phyloP scores from a whole-genome alignment of 23 tunicate genomes.

The Diplosoma virens region DNA sequence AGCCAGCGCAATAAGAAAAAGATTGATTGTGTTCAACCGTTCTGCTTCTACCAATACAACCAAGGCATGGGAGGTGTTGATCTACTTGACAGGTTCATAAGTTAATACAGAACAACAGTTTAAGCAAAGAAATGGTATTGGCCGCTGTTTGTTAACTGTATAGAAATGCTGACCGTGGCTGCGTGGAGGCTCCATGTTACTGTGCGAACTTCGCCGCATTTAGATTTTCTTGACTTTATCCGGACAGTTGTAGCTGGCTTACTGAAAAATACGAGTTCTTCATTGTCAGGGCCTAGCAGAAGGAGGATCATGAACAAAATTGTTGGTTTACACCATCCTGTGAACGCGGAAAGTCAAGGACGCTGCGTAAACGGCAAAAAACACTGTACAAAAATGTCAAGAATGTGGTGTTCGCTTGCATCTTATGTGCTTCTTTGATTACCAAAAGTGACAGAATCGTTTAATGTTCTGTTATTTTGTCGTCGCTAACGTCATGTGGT shows the following conservation, averaged over 20 bases:
- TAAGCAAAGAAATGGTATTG: conserved; percentile 15
- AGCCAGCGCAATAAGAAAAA: conserved; percentile 10
- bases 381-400: too few species aligned
- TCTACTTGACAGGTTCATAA: conserved; percentile 21
- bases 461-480: too few species aligned
- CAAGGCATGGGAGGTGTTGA: conserved; percentile 28
- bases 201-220: background rate
- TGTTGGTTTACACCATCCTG: too few species aligned
- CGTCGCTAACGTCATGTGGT: too few species aligned
- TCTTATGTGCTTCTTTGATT: too few species aligned
- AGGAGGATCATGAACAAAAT: too few species aligned
- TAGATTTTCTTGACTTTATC: conserved; percentile 4
- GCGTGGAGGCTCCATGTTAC: conserved; percentile 1
- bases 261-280: conserved; percentile 7
- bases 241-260: conserved; percentile 10
- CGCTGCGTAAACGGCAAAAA: too few species aligned
- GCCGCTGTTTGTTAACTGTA: conserved; percentile 15
- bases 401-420: too few species aligned
- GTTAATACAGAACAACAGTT: conserved; percentile 12
- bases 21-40: conserved; percentile 6
- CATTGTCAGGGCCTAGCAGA: conserved; percentile 10
- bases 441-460: too few species aligned
- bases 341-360: too few species aligned
- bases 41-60: conserved; percentile 5
- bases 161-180: background rate